Base-by-base conservation (phyloP, 2,888 invertebrate species). In the Meta bourneti region DNA sequence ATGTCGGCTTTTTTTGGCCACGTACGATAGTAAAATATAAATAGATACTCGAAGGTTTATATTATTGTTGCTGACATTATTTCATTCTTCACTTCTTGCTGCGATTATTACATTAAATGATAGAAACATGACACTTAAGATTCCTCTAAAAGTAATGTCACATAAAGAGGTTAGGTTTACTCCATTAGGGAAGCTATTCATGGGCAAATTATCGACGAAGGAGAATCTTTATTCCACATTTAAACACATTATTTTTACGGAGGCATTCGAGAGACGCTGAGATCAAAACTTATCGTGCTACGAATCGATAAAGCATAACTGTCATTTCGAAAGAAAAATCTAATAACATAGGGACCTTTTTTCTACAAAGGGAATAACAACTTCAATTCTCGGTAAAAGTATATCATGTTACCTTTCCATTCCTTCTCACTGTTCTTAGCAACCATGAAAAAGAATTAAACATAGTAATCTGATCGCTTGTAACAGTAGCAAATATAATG, bases 241-340 rank as follows among this genome's bases (percentile, higher is more conserved):
- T 61, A 8, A 7, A 16, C 11, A 61, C 61, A 61, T 61, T 61
- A 61, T 9, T 61, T 61, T 16, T 61, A 61, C 16, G 11, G 61
- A 61, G 4, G 16, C 6, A 61, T 79, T 72, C 20, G 11, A 34
- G 11, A 7, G 34, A 79, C n/a, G n/a, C 13, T 34, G 7, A 6
- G 13, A 61, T 34, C 61, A 61, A 7, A 20, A 79, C 16, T 34
- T 34, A 34, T 61, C 79, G 61, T 79, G 79, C 61, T 61, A 61
- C 61, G 6, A 16, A 79, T 77, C 13, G 61, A 61, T 61, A 61
- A 79, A 79, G 34, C 34, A 61, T 11, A 19, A 52, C 48, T 61
- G 20, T 79, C 34, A 79, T 79, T 79, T 34, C 20, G 54, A 61
- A 54, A 79, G 61, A 34, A 61, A 79, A 79, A 79, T 79, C 61